Evolutionary conservation across 2,113 vertebrate genomes (phyloP), one percentile per base, ranked within the genome.

Genomic region (Ginglymostoma cirratum): DNA sequence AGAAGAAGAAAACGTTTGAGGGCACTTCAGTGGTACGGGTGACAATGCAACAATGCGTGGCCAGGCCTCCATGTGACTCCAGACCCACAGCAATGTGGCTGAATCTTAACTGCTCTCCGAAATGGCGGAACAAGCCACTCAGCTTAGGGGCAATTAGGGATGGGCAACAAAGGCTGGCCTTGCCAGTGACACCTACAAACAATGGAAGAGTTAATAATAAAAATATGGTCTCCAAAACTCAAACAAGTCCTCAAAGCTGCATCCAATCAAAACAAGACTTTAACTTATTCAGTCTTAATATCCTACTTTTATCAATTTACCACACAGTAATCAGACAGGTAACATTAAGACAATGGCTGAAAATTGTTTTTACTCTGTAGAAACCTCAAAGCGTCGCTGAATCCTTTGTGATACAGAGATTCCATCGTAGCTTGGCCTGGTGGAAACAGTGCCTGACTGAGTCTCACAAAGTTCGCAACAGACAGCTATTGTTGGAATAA

Each of bases 401-500:
- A 99, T 5, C 98, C 99, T n/a, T 97, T 97, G 14, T 97, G 97
- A 95, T 97, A 97, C 0, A 99, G 95, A 0, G 0, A 96, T 0
- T 97, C 96, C 98, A 99, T 98, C 94, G 96, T 96, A 89, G 95
- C 34, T 94, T 96, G 83, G 78, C 97, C 67, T 0, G 98, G 98
- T 3, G 99, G 99, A 97, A 99, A 99, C 42, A 99, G 97, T 95
- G 98, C 98, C 96, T 97, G 97, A 96, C 97, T 98, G 96, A 99
- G 97, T 90, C 98, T 97, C 96, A 97, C 96, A 55, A 99, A 19
- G 96, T 99, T 99, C 52, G 98, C 97, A 96, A 97, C 0, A 5
- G 98, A 98, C 96, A 99, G n/a, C 98, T 99, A 96, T 95, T 96
- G 86, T 72, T 34, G 96, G 80, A 96, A 86, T n/a, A 0, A 30